Evolutionary conservation across 2,888 invertebrate genomes (phyloP).

Genomic region (Lapara coniferarum): DNA sequence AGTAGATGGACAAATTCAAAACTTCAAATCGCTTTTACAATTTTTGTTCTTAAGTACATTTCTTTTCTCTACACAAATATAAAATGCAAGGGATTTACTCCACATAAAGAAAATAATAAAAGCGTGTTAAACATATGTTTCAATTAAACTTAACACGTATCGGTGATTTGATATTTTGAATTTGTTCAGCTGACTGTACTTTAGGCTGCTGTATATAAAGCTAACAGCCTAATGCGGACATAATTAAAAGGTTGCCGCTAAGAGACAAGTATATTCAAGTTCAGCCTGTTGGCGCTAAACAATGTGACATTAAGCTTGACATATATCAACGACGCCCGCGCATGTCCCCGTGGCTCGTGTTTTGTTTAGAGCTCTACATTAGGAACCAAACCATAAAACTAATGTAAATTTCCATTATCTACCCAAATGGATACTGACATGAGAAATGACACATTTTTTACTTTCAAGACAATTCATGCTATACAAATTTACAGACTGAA

Average conservation of each 20-base stretch:
- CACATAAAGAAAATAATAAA: no score
- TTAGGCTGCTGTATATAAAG: not conserved
- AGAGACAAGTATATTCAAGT: constrained; percentile 65
- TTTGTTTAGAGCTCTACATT: constrained; percentile 24
- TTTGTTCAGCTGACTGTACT: not conserved
- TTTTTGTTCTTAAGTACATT: no score
- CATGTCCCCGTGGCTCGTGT: constrained; percentile 16
- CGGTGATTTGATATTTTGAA: no score
- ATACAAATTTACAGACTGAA: not conserved
- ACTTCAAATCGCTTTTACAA: no score
- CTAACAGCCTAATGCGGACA: not conserved
- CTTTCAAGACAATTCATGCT: not conserved
- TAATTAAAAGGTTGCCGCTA: constrained; percentile 31
- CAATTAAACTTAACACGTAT: no score
- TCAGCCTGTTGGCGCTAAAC: constrained; percentile 69
- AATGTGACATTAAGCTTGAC: constrained; percentile 69
- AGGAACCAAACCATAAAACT: constrained; percentile 20
- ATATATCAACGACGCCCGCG: constrained; percentile 64
- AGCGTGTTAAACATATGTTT: no score
- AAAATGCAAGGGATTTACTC: no score
- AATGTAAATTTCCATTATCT: constrained; percentile 8
- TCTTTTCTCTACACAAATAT: no score
- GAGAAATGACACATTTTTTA: constrained; percentile 12
- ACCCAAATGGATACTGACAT: not conserved
- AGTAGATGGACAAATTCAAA: no score